These are phyloP conservation scores for Chrysodeixis includens DNA, from an alignment of 2,888 invertebrate species.

Conservation along the genomic window DNA sequence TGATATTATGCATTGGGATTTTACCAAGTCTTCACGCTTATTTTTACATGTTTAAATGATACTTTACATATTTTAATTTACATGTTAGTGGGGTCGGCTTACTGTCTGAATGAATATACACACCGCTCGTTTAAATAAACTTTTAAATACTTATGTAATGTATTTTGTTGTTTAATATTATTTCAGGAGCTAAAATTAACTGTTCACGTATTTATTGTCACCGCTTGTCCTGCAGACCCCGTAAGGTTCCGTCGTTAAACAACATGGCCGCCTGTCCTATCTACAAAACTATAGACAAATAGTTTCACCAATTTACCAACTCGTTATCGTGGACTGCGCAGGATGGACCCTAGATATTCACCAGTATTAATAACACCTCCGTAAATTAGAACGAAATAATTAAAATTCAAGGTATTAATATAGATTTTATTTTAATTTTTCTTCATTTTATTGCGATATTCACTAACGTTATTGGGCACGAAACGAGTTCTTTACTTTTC, in stretches of 20 bases:
- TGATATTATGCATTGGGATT: constrained; percentile 32
- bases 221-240: constrained; percentile 77
- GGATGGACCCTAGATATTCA: constrained; percentile 61
- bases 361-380: constrained; percentile 60
- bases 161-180: constrained; percentile 64
- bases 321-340: constrained; percentile 56
- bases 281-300: constrained; percentile 58
- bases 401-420: constrained; percentile 59
- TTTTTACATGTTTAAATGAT: constrained; percentile 27
- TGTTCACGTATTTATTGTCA: constrained; percentile 65
- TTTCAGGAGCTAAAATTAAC: constrained; percentile 70
- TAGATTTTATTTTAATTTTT: constrained; percentile 50
- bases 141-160: constrained; percentile 47
- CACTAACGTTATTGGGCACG: constrained; percentile 45
- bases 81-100: constrained; percentile 18
- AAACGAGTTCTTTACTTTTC: constrained; percentile 24
- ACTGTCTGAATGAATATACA: constrained; percentile 17
- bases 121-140: constrained; percentile 33
- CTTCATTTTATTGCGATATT: constrained; percentile 45
- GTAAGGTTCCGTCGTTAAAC: constrained; percentile 65
- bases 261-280: constrained; percentile 60
- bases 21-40: constrained; percentile 33
- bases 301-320: constrained; percentile 53
- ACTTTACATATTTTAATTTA: constrained; percentile 25
- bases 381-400: constrained; percentile 54